Conservation (phyloP, 2,888 invertebrate species). For the Hemistola chrysoprasaria region DNA sequence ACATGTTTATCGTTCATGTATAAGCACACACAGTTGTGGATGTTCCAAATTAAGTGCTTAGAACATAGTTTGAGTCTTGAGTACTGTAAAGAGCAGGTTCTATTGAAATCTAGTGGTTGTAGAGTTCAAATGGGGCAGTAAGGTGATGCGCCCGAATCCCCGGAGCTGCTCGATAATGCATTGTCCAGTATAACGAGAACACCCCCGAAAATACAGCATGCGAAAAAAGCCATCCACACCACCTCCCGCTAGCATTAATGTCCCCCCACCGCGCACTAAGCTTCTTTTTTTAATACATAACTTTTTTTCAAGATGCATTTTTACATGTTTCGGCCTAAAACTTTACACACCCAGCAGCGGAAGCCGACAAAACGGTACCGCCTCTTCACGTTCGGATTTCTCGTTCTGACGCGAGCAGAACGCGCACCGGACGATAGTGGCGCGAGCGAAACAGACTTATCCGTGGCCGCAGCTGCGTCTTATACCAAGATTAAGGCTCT, state of each 20-base stretch:
- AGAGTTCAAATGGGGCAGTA: constrained; percentile 62
- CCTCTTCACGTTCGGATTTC: constrained; percentile 68
- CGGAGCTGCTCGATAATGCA: constrained; percentile 70
- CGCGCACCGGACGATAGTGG: constrained; percentile 72
- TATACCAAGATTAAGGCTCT: constrained; percentile 77
- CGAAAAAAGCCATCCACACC: constrained; percentile 77
- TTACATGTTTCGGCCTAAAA: constrained; percentile 83
- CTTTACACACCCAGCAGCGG: constrained; percentile 78
- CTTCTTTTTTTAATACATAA: constrained; percentile 83
- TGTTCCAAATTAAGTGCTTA: too few species aligned
- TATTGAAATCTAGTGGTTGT: constrained; percentile 10
- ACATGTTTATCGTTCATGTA: too few species aligned
- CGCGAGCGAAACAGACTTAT: constrained; percentile 67
- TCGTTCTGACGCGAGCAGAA: constrained; percentile 53
- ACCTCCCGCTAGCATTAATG: constrained; percentile 75
- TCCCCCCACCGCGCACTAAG: constrained; percentile 79
- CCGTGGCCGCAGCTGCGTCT: constrained; percentile 67
- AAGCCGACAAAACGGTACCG: constrained; percentile 68
- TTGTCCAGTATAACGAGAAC: constrained; percentile 75
- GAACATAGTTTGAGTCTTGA: not conserved
- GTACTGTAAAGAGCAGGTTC: not conserved
- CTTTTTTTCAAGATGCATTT: constrained; percentile 83
- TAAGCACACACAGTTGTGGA: too few species aligned
- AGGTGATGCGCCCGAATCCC: constrained; percentile 69
- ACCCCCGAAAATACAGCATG: constrained; percentile 80